Percentiles rank a stretch among this genome's conserved stretches.
phyloP scores from a whole-genome alignment of 2,113 vertebrate genomes.

The Pongo abelii region DNA sequence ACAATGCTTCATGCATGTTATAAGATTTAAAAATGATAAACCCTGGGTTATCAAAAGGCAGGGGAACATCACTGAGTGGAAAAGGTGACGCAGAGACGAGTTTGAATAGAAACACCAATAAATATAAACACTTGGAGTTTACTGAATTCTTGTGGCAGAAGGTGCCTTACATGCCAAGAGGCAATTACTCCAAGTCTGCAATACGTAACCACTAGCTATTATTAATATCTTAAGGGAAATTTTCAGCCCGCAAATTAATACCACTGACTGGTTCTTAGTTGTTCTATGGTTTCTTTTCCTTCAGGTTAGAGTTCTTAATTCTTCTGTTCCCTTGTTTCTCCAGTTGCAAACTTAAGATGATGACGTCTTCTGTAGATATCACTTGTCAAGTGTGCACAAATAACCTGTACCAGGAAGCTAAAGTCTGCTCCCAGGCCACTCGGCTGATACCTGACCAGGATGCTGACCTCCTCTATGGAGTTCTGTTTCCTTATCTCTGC shows the following conservation, averaged over 20 bases:
- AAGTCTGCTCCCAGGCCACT: neutral
- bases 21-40: neutral
- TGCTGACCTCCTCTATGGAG: neutral
- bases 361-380: neutral
- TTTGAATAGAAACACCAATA: neutral
- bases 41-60: neutral
- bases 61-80: neutral
- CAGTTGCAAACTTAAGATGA: neutral
- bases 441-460: neutral
- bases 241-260: neutral
- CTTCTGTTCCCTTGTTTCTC: neutral
- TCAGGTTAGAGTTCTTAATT: neutral
- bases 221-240: neutral
- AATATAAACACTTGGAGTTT: neutral
- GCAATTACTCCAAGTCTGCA: neutral
- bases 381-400: neutral
- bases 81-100: neutral
- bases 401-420: neutral
- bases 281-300: neutral
- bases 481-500: constrained; percentile 10
- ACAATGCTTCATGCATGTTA: neutral
- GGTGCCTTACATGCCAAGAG: neutral
- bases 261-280: neutral
- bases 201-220: neutral
- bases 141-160: neutral